Evolutionary conservation across 2,113 vertebrate species (phyloP).

Genomic region (Malurus melanocephalus): DNA sequence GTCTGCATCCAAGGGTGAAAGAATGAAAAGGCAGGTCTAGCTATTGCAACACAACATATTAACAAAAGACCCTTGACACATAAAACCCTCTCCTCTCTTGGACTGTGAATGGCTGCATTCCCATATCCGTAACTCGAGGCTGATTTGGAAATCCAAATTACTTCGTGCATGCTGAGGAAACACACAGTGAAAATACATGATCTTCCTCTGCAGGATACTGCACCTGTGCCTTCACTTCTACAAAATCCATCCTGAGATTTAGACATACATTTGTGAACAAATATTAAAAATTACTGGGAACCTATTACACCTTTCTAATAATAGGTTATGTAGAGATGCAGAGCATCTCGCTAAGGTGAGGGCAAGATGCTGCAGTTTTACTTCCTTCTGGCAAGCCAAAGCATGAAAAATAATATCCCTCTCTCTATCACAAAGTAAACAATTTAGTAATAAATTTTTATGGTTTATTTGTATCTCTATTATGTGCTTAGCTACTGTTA

Average conservation of each 20-base stretch:
- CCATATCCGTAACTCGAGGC: background rate
- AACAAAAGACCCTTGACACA: background rate
- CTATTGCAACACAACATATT: conserved; percentile 8
- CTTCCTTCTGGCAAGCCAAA: background rate
- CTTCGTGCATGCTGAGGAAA: background rate
- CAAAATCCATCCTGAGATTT: background rate
- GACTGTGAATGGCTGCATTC: background rate
- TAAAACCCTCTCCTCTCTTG: background rate
- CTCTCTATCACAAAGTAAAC: background rate
- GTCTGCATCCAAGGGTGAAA: background rate
- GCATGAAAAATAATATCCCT: background rate
- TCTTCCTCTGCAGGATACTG: background rate
- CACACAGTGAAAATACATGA: background rate
- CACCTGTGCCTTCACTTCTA: background rate
- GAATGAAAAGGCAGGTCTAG: conserved; percentile 14
- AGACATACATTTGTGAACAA: background rate
- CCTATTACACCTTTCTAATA: background rate
- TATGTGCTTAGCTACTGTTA: background rate
- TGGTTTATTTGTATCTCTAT: background rate
- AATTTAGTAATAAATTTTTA: background rate
- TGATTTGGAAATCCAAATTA: background rate
- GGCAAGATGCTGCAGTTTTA: background rate
- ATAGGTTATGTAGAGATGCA: background rate
- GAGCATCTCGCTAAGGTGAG: background rate
- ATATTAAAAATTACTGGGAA: background rate